Conservation (phyloP, 1,140 invertebrate genomes). For the Bombus superbus region DNA sequence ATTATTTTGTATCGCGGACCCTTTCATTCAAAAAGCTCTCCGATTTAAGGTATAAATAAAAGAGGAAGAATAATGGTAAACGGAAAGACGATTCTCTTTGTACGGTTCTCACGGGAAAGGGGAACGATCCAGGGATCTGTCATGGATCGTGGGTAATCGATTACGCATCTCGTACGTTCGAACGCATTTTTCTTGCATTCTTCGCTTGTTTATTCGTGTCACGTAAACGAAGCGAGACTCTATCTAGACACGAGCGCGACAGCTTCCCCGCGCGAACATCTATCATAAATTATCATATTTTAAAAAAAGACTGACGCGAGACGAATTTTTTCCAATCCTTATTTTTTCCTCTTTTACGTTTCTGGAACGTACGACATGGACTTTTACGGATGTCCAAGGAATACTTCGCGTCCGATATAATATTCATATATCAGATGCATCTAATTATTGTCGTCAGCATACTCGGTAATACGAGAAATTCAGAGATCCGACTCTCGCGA, state of each 20-base stretch:
- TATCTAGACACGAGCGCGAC: constrained; percentile 46
- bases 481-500: no score
- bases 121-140: constrained; percentile 13
- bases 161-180: constrained; percentile 41
- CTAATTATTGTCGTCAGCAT: constrained; percentile 44
- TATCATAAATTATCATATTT: constrained; percentile 68
- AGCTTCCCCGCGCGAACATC: constrained; percentile 15
- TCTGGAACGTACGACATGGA: neutral
- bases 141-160: constrained; percentile 51
- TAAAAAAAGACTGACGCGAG: constrained; percentile 2
- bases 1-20: neutral
- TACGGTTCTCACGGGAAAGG: no score
- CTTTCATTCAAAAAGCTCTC: neutral
- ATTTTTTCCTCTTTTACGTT: neutral
- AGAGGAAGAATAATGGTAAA: neutral
- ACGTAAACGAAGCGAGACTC: constrained; percentile 37
- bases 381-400: neutral
- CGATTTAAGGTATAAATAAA: neutral
- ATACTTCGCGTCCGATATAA: neutral
- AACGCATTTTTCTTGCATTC: constrained; percentile 51
- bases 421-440: neutral
- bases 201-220: constrained; percentile 41
- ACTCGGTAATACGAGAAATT: no score
- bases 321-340: constrained; percentile 45
- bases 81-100: neutral